These are phyloP conservation scores for Brachypteracias leptosomus DNA, from an alignment of 2,113 vertebrate species.

Conservation along the genomic window DNA sequence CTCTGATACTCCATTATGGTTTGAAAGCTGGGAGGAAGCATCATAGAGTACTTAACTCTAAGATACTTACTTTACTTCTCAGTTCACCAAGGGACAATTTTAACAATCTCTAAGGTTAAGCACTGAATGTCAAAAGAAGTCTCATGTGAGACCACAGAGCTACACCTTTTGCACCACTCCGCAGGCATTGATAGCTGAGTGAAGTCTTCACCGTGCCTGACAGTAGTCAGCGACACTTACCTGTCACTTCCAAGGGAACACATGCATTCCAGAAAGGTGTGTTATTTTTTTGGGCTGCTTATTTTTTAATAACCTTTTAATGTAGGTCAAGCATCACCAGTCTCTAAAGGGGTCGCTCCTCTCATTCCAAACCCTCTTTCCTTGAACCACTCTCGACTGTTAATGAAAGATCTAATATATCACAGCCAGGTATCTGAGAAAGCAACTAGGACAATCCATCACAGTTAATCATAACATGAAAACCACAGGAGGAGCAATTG, in stretches of 20 bases:
- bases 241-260: not conserved
- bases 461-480: conserved; percentile 8
- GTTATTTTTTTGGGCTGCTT: not conserved
- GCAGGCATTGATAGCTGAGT: not conserved
- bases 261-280: not conserved
- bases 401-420: conserved; percentile 22
- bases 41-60: not conserved
- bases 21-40: not conserved
- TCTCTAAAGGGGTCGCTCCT: not conserved
- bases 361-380: not conserved
- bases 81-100: not conserved
- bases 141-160: not conserved
- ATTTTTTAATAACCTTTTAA: not conserved
- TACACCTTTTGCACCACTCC: not conserved
- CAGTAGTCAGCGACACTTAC: not conserved
- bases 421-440: conserved; percentile 4
- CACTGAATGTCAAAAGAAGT: not conserved
- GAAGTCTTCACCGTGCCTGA: not conserved
- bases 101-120: not conserved
- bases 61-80: not conserved
- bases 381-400: not conserved
- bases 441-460: not conserved
- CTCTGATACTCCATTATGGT: not conserved
- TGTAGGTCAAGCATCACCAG: not conserved
- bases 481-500: conserved; percentile 21